phyloP scores from a whole-genome alignment of 2,113 vertebrate species.

The Osmerus eperlanus region DNA sequence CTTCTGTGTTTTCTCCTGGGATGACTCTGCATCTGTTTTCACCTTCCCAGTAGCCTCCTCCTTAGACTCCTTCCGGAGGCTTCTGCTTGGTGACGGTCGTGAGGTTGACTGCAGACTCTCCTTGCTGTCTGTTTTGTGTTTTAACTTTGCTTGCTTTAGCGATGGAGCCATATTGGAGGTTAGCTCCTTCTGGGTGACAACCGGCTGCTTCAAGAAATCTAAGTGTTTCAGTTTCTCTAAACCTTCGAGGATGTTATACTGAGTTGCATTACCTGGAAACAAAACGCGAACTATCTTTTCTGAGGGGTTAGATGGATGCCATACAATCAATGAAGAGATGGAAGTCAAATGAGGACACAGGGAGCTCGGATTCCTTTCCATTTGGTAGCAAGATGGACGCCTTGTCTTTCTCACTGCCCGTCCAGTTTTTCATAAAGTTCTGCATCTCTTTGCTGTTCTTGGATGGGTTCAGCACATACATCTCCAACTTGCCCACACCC shows the following conservation, averaged over 20 bases:
- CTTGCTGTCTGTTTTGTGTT: slow-evolving; percentile 88
- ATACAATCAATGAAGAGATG: slow-evolving; percentile 91
- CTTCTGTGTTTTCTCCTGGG: slow-evolving; percentile 79
- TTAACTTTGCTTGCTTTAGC: slow-evolving; percentile 87
- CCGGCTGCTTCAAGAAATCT: slow-evolving; percentile 88
- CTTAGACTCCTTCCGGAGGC: slow-evolving; percentile 82
- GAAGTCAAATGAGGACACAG: slow-evolving; percentile 87
- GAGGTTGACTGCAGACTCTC: slow-evolving; percentile 87
- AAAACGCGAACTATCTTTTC: slow-evolving; percentile 94
- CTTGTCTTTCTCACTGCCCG: slow-evolving; percentile 86
- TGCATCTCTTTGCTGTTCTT: slow-evolving; percentile 94
- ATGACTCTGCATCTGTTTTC: slow-evolving; percentile 68
- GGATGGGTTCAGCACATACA: slow-evolving; percentile 94
- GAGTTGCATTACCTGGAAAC: slow-evolving; percentile 92
- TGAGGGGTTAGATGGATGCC: slow-evolving; percentile 92
- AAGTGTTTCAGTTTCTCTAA: slow-evolving; percentile 94
- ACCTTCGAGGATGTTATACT: slow-evolving; percentile 90
- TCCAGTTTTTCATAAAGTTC: slow-evolving; percentile 95
- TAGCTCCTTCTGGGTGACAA: slow-evolving; percentile 87
- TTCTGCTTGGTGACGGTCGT: slow-evolving; percentile 78
- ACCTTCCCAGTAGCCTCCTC: slow-evolving; percentile 80
- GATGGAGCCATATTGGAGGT: slow-evolving; percentile 72
- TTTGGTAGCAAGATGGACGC: slow-evolving; percentile 81
- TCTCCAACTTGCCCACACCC: slow-evolving; percentile 95
- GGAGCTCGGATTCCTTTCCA: slow-evolving; percentile 88